These are phyloP conservation scores for Cryptophagus acutangulus DNA, from an alignment of 2,888 invertebrate genomes.

Conservation along the genomic window DNA sequence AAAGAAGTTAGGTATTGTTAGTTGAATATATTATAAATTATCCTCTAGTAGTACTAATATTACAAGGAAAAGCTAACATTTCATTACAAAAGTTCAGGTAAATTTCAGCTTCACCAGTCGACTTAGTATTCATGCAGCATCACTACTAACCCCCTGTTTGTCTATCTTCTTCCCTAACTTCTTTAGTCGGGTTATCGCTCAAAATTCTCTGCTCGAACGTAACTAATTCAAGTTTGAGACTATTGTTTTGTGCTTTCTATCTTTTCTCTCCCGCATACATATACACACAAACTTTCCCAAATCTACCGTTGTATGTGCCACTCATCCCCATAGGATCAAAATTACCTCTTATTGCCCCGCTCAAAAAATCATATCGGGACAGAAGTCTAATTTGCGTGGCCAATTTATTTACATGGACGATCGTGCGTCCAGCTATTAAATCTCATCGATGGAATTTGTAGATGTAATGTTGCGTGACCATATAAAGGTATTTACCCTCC, in stretches of 20 bases:
- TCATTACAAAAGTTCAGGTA: slow-evolving; percentile 37
- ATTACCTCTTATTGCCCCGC: no score
- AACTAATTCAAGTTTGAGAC: slow-evolving; percentile 51
- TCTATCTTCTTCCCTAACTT: slow-evolving; percentile 42
- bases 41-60: no score
- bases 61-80: no score
- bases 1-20: no score
- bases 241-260: slow-evolving; percentile 41
- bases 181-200: slow-evolving; percentile 47
- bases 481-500: neutral
- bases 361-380: no score
- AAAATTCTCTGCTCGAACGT: slow-evolving; percentile 49
- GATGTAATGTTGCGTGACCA: slow-evolving; percentile 5
- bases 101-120: slow-evolving; percentile 24
- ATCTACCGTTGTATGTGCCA: no score
- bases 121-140: slow-evolving; percentile 38
- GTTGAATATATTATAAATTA: no score
- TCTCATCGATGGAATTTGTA: neutral
- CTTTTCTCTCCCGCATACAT: slow-evolving; percentile 3
- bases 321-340: no score
- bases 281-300: no score
- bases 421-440: no score
- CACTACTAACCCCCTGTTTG: slow-evolving; percentile 35
- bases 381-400: no score
- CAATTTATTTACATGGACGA: no score